Conservation (phyloP, 2,888 invertebrate genomes). For the Ceraclea dissimilis region DNA sequence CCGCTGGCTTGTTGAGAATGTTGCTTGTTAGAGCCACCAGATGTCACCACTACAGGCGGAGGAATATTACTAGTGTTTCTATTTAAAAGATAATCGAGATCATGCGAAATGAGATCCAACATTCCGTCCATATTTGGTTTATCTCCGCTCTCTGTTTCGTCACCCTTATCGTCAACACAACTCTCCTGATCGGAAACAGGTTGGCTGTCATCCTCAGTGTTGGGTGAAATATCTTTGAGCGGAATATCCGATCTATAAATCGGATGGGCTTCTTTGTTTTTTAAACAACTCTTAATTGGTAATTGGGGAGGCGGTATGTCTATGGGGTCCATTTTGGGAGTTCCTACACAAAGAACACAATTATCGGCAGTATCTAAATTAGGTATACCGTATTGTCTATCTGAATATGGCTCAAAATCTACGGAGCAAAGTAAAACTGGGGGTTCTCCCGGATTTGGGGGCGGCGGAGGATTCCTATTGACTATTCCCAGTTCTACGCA, state of each 20-base stretch:
- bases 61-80: constrained; percentile 41
- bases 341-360: constrained; percentile 36
- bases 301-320: constrained; percentile 32
- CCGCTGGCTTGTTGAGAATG: constrained; percentile 18
- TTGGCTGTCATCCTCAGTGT: constrained; percentile 23
- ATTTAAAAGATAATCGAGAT: constrained; percentile 74
- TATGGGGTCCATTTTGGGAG: constrained; percentile 26
- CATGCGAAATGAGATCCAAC: constrained; percentile 73
- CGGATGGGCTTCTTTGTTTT: constrained; percentile 30
- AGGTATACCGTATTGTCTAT: constrained; percentile 32
- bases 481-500: constrained; percentile 49
- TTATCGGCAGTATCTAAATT: constrained; percentile 33
- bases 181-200: constrained; percentile 18
- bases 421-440: constrained; percentile 37
- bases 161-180: constrained; percentile 28
- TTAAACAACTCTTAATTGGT: constrained; percentile 43
- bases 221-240: constrained; percentile 16
- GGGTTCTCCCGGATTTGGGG: constrained; percentile 30
- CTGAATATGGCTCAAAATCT: constrained; percentile 37
- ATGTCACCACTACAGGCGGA: constrained; percentile 6
- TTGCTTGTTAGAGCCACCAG: constrained; percentile 7
- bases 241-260: constrained; percentile 18
- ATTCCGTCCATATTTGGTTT: constrained; percentile 51
- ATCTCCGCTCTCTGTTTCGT: constrained; percentile 35
- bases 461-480: constrained; percentile 30